These are phyloP conservation scores for Marasmarcha lunaedactyla DNA, from an alignment of 2,888 invertebrate species.

Conservation along the genomic window DNA sequence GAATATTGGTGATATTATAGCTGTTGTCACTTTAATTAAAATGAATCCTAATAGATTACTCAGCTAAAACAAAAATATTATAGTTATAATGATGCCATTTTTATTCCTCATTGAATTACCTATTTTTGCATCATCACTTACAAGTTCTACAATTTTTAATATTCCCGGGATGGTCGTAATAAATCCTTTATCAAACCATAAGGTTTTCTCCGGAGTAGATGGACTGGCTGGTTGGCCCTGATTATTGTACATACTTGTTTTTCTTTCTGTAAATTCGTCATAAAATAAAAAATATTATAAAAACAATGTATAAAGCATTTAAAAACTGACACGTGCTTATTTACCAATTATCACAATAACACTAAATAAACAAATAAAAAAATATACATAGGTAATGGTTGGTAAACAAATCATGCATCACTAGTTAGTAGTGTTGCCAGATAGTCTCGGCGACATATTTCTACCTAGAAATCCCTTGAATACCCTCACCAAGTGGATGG, in stretches of 20 bases:
- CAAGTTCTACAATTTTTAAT: conserved; percentile 79
- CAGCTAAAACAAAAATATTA: conserved; percentile 49
- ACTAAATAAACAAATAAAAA: too few relatives aligned
- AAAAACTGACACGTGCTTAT: too few relatives aligned
- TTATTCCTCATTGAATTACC: neutral
- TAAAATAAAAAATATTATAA: too few relatives aligned
- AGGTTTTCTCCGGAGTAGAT: conserved; percentile 70
- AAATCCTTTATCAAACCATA: conserved; percentile 80
- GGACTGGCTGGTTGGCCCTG: conserved; percentile 21
- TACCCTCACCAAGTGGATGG: too few relatives aligned
- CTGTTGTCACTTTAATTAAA: conserved; percentile 76
- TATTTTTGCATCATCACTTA: conserved; percentile 47
- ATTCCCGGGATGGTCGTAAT: conserved; percentile 78
- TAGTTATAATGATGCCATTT: neutral
- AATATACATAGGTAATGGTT: too few relatives aligned
- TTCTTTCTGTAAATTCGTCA: too few relatives aligned
- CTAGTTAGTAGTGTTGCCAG: too few relatives aligned
- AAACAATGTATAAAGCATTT: too few relatives aligned
- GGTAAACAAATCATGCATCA: too few relatives aligned
- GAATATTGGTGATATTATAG: conserved; percentile 75
- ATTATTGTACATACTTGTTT: conserved; percentile 22
- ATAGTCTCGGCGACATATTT: too few relatives aligned
- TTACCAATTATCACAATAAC: too few relatives aligned
- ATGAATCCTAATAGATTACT: conserved; percentile 84
- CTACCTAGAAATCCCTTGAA: too few relatives aligned